These are phyloP conservation scores for Drosophila pseudotakahashii DNA, from an alignment of 2,888 invertebrate genomes.

Conservation along the genomic window DNA sequence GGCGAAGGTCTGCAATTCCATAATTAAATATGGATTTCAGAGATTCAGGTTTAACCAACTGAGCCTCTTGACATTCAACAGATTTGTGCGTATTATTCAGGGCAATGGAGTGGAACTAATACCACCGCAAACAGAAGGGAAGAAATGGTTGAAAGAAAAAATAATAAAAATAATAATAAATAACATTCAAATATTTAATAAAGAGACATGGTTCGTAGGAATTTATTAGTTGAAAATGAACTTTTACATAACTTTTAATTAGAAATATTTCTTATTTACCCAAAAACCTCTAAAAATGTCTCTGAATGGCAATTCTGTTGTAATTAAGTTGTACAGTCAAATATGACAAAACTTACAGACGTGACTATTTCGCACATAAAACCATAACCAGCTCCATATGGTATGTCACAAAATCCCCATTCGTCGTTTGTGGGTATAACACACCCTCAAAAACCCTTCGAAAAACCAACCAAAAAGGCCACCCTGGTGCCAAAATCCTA, in stretches of 20 bases:
- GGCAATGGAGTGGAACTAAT: background rate
- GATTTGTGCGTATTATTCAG: conserved; percentile 56
- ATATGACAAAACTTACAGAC: conserved; percentile 9
- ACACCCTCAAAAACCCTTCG: background rate
- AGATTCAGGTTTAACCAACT: conserved; percentile 30
- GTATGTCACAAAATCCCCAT: conserved; percentile 7
- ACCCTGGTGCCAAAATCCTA: conserved; percentile 24
- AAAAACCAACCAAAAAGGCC: conserved; percentile 2
- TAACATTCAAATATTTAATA: too few species aligned
- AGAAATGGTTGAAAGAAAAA: background rate
- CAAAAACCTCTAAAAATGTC: background rate
- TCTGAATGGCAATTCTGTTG: background rate
- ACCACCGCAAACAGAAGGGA: background rate
- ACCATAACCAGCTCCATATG: conserved; percentile 12
- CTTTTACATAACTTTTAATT: background rate
- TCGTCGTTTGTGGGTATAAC: conserved; percentile 15
- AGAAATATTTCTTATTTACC: background rate
- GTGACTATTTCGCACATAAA: conserved; percentile 1
- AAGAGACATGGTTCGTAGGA: too few species aligned
- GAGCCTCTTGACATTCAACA: conserved; percentile 54
- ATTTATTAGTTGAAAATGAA: too few species aligned
- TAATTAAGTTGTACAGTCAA: conserved; percentile 9
- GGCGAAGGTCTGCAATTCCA: conserved; percentile 29
- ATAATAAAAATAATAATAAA: too few species aligned
- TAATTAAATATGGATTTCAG: conserved; percentile 74